These are phyloP conservation scores for Lepeophtheirus salmonis DNA, from an alignment of 1,140 invertebrate genomes.

Conservation along the genomic window DNA sequence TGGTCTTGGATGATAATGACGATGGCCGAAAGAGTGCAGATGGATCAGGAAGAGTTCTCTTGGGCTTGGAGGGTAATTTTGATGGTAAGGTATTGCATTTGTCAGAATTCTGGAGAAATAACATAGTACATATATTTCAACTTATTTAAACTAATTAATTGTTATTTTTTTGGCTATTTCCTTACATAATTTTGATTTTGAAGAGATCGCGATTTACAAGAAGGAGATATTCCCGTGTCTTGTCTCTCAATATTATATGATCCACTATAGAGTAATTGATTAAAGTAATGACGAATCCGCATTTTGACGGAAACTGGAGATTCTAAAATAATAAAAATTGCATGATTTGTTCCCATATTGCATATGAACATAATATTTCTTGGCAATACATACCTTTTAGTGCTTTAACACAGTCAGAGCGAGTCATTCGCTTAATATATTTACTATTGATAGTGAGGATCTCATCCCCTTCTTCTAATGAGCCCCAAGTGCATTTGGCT, in stretches of 20 bases:
- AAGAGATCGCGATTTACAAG: background rate
- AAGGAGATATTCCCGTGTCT: too few species aligned
- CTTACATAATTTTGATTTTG: background rate
- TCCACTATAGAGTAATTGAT: background rate
- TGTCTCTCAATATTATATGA: background rate
- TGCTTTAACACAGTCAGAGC: conserved; percentile 54
- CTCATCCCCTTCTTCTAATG: conserved; percentile 59
- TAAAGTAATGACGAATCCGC: conserved; percentile 12
- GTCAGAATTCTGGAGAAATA: background rate
- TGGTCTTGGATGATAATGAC: background rate
- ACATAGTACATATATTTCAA: background rate
- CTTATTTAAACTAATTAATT: too few species aligned
- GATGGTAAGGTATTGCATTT: background rate
- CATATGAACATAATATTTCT: background rate
- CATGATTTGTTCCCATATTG: background rate
- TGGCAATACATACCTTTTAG: conserved; percentile 7
- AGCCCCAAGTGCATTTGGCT: conserved; percentile 54
- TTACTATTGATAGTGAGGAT: conserved; percentile 61
- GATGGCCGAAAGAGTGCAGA: background rate
- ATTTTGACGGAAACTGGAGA: conserved; percentile 11
- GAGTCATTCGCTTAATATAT: conserved; percentile 51
- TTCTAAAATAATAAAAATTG: background rate
- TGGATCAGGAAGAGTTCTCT: background rate
- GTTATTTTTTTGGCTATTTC: background rate
- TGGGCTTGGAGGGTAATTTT: background rate